Evolutionary conservation across 2,113 vertebrate genomes (phyloP), one percentile per base, ranked within the genome.

Genomic region (Pelecanus crispus): DNA sequence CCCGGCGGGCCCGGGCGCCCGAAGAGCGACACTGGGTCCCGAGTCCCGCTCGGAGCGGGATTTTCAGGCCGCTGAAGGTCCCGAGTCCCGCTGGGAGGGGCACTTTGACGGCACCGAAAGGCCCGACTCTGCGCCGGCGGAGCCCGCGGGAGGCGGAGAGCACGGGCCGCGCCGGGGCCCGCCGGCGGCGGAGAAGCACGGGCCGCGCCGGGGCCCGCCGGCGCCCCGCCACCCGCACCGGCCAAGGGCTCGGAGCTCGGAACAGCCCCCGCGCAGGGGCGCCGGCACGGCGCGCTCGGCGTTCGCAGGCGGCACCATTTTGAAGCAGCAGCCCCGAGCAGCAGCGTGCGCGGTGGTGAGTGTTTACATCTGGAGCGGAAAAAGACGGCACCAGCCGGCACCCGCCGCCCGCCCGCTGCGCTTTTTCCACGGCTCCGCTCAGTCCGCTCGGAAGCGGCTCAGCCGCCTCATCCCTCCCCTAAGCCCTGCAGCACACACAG

Each of bases 231-330:
- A 3, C 77, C 53, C 3, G 53, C 6, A 3, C 21, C 61, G 2
- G 50, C 49, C 2, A 19, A 5, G 7, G 8, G 3, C 34, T 15
- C 25, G 8, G 2, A 9, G 81, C 0, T 13, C 1, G 0, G 5
- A 26, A 20, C n/a, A 0, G 63, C 56, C 15, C 9, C 55, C 50
- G 3, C 0, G 67, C 0, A 9, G 1, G n/a, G 7, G 7, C 70
- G 17, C 13, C 5, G 82, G 61, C 72, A 29, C 31, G 3, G 0
- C 73, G 0, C 58, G 0, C 0, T 13, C 12, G 18, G 10, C 1
- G 62, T 1, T 11, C 50, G 17, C 77, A 49, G 50, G 7, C 81
- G 1, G 75, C 65, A 2, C 11, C 40, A 16, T 2, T 7, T 5
- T 0, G 3, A 7, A 26, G 32, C 26, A 17, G 0, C 68, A 3